phyloP scores from a whole-genome alignment of 2,113 vertebrate species.

The Antigone vipio region DNA sequence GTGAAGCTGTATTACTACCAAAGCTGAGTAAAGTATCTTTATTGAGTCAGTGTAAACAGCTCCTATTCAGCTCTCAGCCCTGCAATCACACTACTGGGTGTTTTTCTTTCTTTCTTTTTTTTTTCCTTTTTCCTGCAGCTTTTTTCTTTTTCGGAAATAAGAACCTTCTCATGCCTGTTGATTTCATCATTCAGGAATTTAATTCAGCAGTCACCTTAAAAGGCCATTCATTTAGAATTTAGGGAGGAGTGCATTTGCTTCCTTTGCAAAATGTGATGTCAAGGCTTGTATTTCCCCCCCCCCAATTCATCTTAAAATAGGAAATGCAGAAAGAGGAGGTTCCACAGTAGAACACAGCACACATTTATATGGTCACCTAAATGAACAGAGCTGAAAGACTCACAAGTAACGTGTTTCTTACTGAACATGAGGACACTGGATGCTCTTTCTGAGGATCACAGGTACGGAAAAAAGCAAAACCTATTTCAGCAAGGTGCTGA shows the following conservation, averaged over 20 bases:
- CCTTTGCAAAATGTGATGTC: constrained; percentile 38
- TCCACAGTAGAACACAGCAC: background rate
- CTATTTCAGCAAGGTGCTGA: background rate
- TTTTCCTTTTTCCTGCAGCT: background rate
- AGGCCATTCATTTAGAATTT: constrained; percentile 45
- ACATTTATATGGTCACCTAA: background rate
- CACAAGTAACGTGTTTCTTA: background rate
- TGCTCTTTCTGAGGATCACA: background rate
- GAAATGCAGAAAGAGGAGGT: background rate
- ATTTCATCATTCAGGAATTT: constrained; percentile 59
- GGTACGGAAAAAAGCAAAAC: background rate
- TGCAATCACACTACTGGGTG: background rate
- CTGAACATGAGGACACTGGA: background rate
- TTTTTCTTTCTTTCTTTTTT: background rate
- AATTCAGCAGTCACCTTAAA: constrained; percentile 64
- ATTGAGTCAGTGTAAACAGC: constrained; percentile 31
- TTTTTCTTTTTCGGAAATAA: constrained; percentile 43
- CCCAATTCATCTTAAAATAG: constrained; percentile 22
- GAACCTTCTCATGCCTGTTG: constrained; percentile 29
- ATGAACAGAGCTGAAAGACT: background rate
- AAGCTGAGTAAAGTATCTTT: constrained; percentile 31
- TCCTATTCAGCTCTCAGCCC: constrained; percentile 8
- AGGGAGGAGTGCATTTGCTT: constrained; percentile 42
- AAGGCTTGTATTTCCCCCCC: background rate
- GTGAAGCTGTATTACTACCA: constrained; percentile 49